These are phyloP conservation scores for Danio aesculapii DNA, from an alignment of 2,797 vertebrate genomes.

Conservation along the genomic window DNA sequence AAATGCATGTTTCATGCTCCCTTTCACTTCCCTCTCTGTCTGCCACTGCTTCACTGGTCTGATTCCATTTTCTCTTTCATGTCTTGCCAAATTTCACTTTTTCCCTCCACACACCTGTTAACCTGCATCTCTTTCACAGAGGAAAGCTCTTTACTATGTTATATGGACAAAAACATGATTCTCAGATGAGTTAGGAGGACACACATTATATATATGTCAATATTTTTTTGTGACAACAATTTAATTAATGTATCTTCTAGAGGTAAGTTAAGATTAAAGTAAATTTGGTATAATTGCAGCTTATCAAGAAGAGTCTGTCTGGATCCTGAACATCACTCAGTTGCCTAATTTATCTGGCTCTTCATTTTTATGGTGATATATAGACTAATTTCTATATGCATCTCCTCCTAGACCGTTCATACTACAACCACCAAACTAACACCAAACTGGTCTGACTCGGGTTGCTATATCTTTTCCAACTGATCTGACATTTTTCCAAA, in stretches of 20 bases:
- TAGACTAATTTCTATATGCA: too few relatives aligned
- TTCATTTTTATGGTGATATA: too few relatives aligned
- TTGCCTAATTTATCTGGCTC: too few relatives aligned
- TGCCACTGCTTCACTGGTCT: neutral
- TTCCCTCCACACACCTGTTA: conserved; percentile 30
- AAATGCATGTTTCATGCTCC: conserved; percentile 43
- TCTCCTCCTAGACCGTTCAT: too few relatives aligned
- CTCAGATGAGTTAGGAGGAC: neutral
- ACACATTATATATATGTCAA: neutral
- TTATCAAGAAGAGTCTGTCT: neutral
- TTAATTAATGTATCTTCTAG: too few relatives aligned
- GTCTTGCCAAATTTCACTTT: conserved; percentile 33
- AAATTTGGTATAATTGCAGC: neutral
- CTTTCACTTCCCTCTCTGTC: neutral
- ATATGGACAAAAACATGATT: neutral
- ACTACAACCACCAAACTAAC: too few relatives aligned
- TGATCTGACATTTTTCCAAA: too few relatives aligned
- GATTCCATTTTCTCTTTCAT: conserved; percentile 46
- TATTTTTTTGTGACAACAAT: too few relatives aligned
- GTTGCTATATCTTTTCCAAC: too few relatives aligned
- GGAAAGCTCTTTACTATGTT: neutral
- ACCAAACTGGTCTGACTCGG: too few relatives aligned
- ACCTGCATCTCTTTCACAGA: conserved; percentile 4
- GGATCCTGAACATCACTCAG: neutral
- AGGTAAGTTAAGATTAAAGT: too few relatives aligned